Evolutionary conservation across 2,888 invertebrate genomes (phyloP).

Genomic region (Leptopilina drosophilae): DNA sequence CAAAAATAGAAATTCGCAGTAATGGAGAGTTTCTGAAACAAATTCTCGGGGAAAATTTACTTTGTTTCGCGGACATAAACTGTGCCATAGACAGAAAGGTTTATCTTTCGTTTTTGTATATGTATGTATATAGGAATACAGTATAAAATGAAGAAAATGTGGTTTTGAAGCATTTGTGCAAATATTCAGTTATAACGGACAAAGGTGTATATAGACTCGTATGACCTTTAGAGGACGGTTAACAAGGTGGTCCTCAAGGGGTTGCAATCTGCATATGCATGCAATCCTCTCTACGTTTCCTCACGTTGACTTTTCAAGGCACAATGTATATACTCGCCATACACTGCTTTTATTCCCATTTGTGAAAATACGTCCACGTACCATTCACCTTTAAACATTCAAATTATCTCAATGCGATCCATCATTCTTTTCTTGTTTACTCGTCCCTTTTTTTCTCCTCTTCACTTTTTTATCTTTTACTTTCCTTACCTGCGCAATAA

Average conservation of each 20-base stretch:
- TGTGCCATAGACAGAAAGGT: too few species aligned
- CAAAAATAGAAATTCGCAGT: too few species aligned
- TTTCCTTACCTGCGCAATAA: too few species aligned
- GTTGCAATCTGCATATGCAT: slow-evolving; percentile 59
- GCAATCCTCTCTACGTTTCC: slow-evolving; percentile 26
- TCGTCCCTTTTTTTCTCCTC: too few species aligned
- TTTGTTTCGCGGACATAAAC: too few species aligned
- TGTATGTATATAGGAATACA: too few species aligned
- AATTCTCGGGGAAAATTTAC: too few species aligned
- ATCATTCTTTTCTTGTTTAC: background rate
- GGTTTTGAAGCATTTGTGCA: slow-evolving; percentile 44
- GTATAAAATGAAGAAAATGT: background rate
- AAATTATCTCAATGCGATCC: slow-evolving; percentile 7
- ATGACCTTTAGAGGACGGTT: slow-evolving; percentile 50
- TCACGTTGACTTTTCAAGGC: background rate
- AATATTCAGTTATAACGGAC: slow-evolving; percentile 57
- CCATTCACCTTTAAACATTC: slow-evolving; percentile 13
- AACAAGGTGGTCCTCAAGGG: slow-evolving; percentile 53
- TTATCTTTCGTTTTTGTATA: too few species aligned
- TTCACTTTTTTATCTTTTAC: too few species aligned
- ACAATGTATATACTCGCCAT: background rate
- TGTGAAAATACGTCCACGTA: background rate
- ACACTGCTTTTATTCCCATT: slow-evolving; percentile 21
- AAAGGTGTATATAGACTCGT: slow-evolving; percentile 36
- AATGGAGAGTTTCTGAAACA: too few species aligned